These are phyloP conservation scores for Nothura maculosa DNA, from an alignment of 2,797 vertebrate species.

Conservation along the genomic window DNA sequence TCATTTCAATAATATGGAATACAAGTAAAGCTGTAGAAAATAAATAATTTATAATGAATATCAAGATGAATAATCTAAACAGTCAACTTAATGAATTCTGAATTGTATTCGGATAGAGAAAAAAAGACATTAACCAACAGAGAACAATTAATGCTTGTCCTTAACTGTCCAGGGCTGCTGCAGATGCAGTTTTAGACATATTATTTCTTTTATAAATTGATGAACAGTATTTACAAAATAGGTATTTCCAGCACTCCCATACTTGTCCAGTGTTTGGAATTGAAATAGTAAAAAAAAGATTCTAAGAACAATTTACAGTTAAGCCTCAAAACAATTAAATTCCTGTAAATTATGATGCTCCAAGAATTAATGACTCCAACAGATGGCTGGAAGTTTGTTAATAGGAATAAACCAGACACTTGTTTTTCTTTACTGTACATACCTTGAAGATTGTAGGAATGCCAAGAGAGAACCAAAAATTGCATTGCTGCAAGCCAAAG, in stretches of 20 bases:
- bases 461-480: background rate
- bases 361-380: slow-evolving; percentile 28
- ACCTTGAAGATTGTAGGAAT: background rate
- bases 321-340: slow-evolving; percentile 51
- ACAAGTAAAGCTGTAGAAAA: slow-evolving; percentile 60
- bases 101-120: slow-evolving; percentile 47
- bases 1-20: slow-evolving; percentile 72
- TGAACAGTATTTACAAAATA: slow-evolving; percentile 42
- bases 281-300: slow-evolving; percentile 10
- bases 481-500: background rate
- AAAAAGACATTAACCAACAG: slow-evolving; percentile 21
- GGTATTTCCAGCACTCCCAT: slow-evolving; percentile 35
- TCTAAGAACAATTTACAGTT: slow-evolving; percentile 17
- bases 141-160: slow-evolving; percentile 37
- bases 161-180: slow-evolving; percentile 38
- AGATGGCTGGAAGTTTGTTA: background rate
- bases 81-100: slow-evolving; percentile 58
- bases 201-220: slow-evolving; percentile 59
- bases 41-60: slow-evolving; percentile 69
- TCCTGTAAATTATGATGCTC: slow-evolving; percentile 30
- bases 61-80: slow-evolving; percentile 74
- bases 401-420: background rate
- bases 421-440: background rate
- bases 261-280: background rate
- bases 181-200: slow-evolving; percentile 52